These are phyloP conservation scores for Morelia viridis DNA, from an alignment of 2,797 vertebrate genomes.

Conservation along the genomic window DNA sequence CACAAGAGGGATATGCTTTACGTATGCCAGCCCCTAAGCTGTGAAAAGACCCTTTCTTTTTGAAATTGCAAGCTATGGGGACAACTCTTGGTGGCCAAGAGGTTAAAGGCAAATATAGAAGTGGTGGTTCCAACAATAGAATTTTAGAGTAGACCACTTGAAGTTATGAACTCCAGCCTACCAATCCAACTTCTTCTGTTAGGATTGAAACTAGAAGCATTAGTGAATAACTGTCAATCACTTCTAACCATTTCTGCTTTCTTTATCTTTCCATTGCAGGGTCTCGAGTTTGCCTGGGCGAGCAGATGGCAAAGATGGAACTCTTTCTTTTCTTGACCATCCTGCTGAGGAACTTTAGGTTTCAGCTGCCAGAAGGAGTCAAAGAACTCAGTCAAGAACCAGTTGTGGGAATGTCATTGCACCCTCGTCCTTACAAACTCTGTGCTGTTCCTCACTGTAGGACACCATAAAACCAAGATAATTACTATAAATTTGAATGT, in stretches of 20 bases:
- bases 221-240: background rate
- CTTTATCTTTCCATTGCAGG: background rate
- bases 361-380: background rate
- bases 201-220: background rate
- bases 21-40: background rate
- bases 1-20: too few relatives aligned
- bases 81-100: background rate
- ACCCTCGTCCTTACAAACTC: slow-evolving; percentile 2
- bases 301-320: slow-evolving; percentile 3
- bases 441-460: slow-evolving; percentile 2
- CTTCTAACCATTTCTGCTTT: background rate
- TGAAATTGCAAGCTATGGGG: background rate
- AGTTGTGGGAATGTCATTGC: background rate
- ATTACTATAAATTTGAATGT: background rate
- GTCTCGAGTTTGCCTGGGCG: background rate
- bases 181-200: background rate
- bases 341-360: background rate
- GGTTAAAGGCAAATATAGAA: background rate
- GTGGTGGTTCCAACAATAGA: background rate
- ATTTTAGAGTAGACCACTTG: background rate
- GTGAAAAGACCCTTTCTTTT: background rate
- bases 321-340: slow-evolving; percentile 2
- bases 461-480: background rate
- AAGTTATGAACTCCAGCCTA: too few relatives aligned
- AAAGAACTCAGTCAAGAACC: background rate